phyloP scores from a whole-genome alignment of 2,888 invertebrate genomes.

The Xestoiulus laeticollis region DNA sequence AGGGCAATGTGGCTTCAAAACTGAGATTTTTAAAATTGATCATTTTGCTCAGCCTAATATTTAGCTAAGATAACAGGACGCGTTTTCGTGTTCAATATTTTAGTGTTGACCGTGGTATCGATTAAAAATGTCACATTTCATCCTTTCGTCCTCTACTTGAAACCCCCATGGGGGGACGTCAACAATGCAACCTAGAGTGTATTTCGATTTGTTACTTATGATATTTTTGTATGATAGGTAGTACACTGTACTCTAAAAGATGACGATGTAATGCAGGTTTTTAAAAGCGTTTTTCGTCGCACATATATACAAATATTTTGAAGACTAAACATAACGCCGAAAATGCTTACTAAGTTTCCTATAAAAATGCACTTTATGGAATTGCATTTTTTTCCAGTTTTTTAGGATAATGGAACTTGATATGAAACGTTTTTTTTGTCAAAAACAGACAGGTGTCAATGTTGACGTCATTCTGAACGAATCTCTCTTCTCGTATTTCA shows the following conservation, averaged over 20 bases:
- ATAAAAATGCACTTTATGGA: conserved; percentile 1
- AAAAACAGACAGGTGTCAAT: not conserved
- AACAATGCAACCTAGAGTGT: too few species aligned
- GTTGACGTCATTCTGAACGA: not conserved
- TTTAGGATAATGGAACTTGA: not conserved
- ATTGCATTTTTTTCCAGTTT: conserved; percentile 3
- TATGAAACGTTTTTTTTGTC: not conserved
- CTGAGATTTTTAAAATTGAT: not conserved
- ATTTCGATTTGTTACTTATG: too few species aligned
- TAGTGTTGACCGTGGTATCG: not conserved
- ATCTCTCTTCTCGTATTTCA: not conserved
- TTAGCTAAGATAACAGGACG: too few species aligned
- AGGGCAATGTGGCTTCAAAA: not conserved
- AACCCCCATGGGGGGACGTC: too few species aligned
- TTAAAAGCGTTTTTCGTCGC: not conserved
- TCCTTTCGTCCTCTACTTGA: too few species aligned
- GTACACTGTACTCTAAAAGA: not conserved
- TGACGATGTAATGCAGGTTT: not conserved
- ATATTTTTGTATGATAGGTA: not conserved
- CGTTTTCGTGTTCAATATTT: not conserved
- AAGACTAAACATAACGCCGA: not conserved
- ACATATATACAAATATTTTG: not conserved
- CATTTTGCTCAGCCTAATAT: not conserved
- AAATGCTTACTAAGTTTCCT: conserved; percentile 22
- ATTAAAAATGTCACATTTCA: too few species aligned